phyloP scores from a whole-genome alignment of 2,113 vertebrate species.

The Varanus komodoensis region DNA sequence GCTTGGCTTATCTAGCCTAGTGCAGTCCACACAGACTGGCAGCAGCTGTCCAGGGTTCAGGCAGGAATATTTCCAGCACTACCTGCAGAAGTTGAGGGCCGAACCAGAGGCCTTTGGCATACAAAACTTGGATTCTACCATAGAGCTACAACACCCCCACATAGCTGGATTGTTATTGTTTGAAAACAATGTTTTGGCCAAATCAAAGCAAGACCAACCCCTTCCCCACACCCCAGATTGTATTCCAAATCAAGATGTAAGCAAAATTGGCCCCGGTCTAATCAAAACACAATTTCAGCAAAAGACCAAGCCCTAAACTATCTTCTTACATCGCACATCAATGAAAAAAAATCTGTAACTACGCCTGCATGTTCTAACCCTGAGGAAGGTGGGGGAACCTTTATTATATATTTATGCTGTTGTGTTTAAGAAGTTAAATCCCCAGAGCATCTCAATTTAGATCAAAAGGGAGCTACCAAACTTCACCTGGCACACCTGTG shows the following conservation, averaged over 20 bases:
- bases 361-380: constrained; percentile 72
- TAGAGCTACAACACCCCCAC: no score
- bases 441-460: constrained; percentile 86
- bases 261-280: constrained; percentile 59
- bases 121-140: no score
- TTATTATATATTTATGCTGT: constrained; percentile 84
- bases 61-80: no score
- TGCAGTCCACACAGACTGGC: no score
- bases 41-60: no score
- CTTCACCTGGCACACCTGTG: constrained; percentile 84
- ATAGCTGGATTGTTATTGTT: no score
- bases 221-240: not conserved
- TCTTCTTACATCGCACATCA: constrained; percentile 62
- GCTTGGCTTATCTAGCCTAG: no score
- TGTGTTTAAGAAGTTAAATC: constrained; percentile 85
- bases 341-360: constrained; percentile 71
- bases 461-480: constrained; percentile 84
- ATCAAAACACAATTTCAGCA: constrained; percentile 48
- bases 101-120: no score
- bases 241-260: constrained; percentile 59
- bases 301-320: constrained; percentile 53
- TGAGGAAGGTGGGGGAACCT: constrained; percentile 46
- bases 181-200: not conserved
- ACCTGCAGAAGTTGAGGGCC: no score
- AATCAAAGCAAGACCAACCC: not conserved